These are phyloP conservation scores for Acanthisitta chloris DNA, from an alignment of 2,113 vertebrate genomes.

Conservation along the genomic window DNA sequence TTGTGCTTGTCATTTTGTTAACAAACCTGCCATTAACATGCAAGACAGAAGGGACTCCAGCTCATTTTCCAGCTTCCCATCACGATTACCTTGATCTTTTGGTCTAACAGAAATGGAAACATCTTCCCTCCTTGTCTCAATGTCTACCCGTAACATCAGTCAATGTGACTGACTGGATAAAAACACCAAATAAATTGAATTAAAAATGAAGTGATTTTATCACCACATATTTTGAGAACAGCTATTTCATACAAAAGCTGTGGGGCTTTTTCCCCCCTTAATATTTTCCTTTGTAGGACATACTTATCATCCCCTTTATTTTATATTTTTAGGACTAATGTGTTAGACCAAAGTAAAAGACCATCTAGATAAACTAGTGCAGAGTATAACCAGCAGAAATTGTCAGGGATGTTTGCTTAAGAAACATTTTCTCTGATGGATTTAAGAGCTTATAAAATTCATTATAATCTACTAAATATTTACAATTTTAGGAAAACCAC, in stretches of 20 bases:
- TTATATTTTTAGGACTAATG: neutral
- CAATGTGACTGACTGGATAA: neutral
- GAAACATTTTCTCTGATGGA: neutral
- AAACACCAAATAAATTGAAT: neutral
- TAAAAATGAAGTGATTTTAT: neutral
- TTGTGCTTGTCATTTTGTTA: neutral
- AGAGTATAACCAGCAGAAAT: neutral
- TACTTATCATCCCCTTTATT: neutral
- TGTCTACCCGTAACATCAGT: neutral
- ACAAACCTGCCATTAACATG: slow-evolving; percentile 24
- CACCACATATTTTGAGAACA: neutral
- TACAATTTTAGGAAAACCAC: neutral
- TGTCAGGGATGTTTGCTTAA: neutral
- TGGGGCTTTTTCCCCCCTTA: neutral
- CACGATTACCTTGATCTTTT: slow-evolving; percentile 9
- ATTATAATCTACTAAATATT: neutral
- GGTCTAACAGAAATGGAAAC: neutral
- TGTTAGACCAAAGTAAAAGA: neutral
- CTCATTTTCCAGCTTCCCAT: neutral
- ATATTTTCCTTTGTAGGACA: neutral
- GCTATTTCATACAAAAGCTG: neutral
- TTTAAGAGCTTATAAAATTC: neutral
- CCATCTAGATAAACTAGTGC: neutral
- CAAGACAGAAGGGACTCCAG: slow-evolving; percentile 29
- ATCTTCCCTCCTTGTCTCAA: neutral